phyloP scores from a whole-genome alignment of 2,888 invertebrate species.

The Apocheima hispidaria region DNA sequence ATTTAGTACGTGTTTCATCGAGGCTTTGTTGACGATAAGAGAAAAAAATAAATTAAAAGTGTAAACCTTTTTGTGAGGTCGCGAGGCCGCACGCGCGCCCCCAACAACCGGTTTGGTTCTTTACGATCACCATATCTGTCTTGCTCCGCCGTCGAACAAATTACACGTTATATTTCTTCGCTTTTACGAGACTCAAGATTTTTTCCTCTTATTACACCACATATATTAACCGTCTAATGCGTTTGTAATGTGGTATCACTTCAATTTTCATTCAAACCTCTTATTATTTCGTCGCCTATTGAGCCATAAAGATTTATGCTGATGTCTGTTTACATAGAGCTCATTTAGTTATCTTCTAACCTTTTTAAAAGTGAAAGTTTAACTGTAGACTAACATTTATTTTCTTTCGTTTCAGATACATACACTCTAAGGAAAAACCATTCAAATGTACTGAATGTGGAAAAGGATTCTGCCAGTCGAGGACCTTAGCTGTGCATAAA shows the following conservation, averaged over 20 bases:
- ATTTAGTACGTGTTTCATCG: constrained; percentile 75
- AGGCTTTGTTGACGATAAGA: constrained; percentile 79
- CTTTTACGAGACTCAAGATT: constrained; percentile 80
- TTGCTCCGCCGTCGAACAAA: constrained; percentile 82
- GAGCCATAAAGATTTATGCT: constrained; percentile 60
- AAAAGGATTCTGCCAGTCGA: constrained; percentile 99
- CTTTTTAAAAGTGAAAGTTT: constrained; percentile 61
- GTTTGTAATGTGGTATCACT: constrained; percentile 67
- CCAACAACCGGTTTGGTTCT: constrained; percentile 79
- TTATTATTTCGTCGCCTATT: constrained; percentile 63
- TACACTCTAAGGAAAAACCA: constrained; percentile 99
- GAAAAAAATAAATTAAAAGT: constrained; percentile 76
- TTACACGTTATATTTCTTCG: constrained; percentile 85
- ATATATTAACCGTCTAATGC: constrained; percentile 76
- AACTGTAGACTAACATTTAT: constrained; percentile 57
- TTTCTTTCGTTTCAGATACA: constrained; percentile 90
- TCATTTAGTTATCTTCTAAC: constrained; percentile 49
- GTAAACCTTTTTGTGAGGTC: constrained; percentile 85
- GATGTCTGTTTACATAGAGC: constrained; percentile 61
- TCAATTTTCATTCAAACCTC: constrained; percentile 66
- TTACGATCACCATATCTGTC: constrained; percentile 85
- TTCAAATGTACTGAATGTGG: constrained; percentile 99
- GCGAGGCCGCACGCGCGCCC: constrained; percentile 82
- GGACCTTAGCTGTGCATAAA: constrained; percentile 98
- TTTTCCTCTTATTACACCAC: constrained; percentile 69